A percentile compares a stretch with the other conserved stretches of the same genome.
Conservation (phyloP, 2,113 vertebrate species). For the Climacteris rufus region DNA sequence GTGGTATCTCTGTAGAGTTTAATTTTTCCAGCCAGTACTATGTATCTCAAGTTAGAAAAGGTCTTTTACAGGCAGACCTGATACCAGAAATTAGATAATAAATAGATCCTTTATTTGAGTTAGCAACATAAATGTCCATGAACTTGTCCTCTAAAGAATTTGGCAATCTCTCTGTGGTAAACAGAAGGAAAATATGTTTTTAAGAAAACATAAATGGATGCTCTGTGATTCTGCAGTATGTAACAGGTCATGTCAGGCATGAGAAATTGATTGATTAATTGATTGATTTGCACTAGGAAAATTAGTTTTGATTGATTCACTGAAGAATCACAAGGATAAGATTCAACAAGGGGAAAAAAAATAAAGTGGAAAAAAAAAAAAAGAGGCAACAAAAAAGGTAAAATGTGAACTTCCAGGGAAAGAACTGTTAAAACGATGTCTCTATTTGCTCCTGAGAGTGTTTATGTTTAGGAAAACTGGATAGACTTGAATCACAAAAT, state of each 20-base stretch:
- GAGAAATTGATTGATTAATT: not conserved
- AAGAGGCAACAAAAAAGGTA: not conserved
- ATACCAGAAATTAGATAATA: not conserved
- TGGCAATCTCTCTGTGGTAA: not conserved
- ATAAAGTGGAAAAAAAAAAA: too few species aligned
- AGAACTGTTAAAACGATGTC: not conserved
- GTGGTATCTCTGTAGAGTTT: not conserved
- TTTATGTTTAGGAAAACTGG: not conserved
- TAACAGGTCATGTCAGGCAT: not conserved
- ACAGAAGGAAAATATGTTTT: not conserved
- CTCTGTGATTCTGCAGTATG: not conserved
- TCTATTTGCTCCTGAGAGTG: not conserved
- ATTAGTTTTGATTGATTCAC: constrained; percentile 4
- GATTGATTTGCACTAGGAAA: constrained; percentile 3
- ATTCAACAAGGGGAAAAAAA: not conserved
- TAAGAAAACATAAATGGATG: not conserved
- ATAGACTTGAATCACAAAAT: too few species aligned
- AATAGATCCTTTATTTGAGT: not conserved
- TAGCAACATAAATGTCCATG: not conserved
- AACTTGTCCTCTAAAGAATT: constrained; percentile 6
- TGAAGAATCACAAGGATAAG: not conserved
- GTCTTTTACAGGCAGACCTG: not conserved
- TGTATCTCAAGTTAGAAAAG: not conserved
- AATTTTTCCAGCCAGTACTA: not conserved
- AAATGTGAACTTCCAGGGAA: not conserved